phyloP scores from a whole-genome alignment of 2,113 vertebrate species.

The rat (Rattus norvegicus) region DNA sequence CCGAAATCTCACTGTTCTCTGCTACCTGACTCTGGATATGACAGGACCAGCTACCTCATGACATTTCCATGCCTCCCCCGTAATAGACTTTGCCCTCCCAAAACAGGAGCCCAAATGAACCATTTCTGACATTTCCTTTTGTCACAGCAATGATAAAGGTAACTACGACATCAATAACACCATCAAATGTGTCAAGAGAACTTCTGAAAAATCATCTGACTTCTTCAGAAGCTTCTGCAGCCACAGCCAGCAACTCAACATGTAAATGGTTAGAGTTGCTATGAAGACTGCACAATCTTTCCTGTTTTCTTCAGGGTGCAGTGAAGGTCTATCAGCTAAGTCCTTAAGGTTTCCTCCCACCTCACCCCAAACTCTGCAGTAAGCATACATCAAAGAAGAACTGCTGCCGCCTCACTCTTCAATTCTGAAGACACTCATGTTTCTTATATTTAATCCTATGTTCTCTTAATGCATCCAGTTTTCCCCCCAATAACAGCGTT shows the following conservation, averaged over 20 bases:
- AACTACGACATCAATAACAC: not conserved
- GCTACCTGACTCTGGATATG: not conserved
- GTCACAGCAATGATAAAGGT: not conserved
- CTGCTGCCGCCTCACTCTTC: not conserved
- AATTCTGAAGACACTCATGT: not conserved
- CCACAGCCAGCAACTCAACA: not conserved
- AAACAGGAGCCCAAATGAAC: not conserved
- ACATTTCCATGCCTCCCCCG: not conserved
- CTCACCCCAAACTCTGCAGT: not conserved
- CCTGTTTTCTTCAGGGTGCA: slow-evolving; percentile 30
- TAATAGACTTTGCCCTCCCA: not conserved
- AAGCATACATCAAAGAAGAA: not conserved
- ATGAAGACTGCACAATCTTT: not conserved
- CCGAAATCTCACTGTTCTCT: no score
- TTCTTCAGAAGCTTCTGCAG: not conserved
- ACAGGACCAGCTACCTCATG: not conserved
- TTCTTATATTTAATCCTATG: slow-evolving; percentile 16
- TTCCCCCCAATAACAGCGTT: not conserved
- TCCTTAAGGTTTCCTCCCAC: not conserved
- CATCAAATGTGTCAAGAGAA: not conserved
- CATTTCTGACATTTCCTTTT: not conserved
- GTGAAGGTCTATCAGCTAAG: not conserved
- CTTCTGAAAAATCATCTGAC: not conserved
- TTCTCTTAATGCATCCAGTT: not conserved
- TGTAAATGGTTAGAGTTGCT: not conserved